Percentiles rank a stretch among this genome's conserved stretches.
Conservation (phyloP, 2,797 vertebrate genomes). For the Anguilla pacifica region DNA sequence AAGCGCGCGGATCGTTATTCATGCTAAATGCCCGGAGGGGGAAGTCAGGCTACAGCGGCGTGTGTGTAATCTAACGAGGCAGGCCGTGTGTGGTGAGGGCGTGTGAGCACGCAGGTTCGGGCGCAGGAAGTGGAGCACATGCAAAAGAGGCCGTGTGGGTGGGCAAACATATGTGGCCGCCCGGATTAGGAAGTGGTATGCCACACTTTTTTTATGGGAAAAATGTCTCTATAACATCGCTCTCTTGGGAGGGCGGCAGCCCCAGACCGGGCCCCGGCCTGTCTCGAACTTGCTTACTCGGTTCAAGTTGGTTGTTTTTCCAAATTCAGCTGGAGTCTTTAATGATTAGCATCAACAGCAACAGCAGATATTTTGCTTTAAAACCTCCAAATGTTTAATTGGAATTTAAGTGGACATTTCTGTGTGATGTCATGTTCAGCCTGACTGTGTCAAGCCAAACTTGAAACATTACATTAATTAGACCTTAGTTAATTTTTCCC, state of each 20-base stretch:
- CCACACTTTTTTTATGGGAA: constrained; percentile 80
- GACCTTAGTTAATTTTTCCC: constrained; percentile 39
- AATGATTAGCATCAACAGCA: constrained; percentile 60
- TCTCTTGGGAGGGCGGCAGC: constrained; percentile 64
- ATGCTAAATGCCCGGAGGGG: background rate
- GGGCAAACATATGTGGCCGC: constrained; percentile 80
- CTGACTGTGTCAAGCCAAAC: constrained; percentile 39
- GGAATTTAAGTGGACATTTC: constrained; percentile 33
- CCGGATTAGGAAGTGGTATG: constrained; percentile 85
- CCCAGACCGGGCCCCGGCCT: constrained; percentile 47
- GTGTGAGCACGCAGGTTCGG: constrained; percentile 25
- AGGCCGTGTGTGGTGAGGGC: constrained; percentile 10
- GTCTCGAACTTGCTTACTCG: constrained; percentile 45
- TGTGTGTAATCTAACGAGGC: background rate
- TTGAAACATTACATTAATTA: constrained; percentile 36
- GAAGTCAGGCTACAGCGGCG: background rate
- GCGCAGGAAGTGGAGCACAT: constrained; percentile 48
- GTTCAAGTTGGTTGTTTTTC: constrained; percentile 36
- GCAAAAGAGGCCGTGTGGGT: constrained; percentile 72
- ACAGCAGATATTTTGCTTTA: constrained; percentile 45
- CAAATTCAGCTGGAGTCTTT: constrained; percentile 54
- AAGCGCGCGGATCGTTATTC: background rate
- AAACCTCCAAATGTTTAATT: constrained; percentile 42
- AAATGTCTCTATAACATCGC: constrained; percentile 78
- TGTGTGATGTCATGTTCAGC: constrained; percentile 48